Percentiles rank a stretch among this genome's conserved stretches.
phyloP scores from a whole-genome alignment of 2,888 invertebrate species.

The Pteria penguin region DNA sequence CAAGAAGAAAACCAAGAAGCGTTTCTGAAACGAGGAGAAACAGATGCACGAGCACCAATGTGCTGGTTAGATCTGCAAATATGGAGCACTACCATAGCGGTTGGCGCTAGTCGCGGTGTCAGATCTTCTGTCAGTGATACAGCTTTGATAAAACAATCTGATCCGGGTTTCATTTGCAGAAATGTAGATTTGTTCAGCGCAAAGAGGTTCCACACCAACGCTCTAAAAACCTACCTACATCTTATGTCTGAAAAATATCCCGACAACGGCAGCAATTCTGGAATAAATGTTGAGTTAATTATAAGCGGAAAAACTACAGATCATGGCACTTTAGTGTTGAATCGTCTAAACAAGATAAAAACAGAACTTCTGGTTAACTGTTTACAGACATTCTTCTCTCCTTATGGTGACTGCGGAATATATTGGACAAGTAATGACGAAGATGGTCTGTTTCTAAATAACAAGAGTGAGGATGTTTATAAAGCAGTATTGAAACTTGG shows the following conservation, averaged over 20 bases:
- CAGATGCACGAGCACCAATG: slow-evolving; percentile 25
- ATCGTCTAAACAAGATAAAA: slow-evolving; percentile 23
- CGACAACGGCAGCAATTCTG: not conserved
- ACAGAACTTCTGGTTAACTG: slow-evolving; percentile 45
- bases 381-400: slow-evolving; percentile 38
- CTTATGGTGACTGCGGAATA: slow-evolving; percentile 41
- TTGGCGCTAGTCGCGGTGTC: not conserved
- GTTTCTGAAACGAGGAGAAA: slow-evolving; percentile 16
- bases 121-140: not conserved
- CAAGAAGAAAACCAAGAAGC: slow-evolving; percentile 4
- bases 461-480: not conserved
- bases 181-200: not conserved
- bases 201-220: not conserved
- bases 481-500: slow-evolving; percentile 40
- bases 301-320: not conserved
- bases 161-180: not conserved
- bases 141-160: not conserved
- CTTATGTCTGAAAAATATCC: not conserved
- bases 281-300: not conserved
- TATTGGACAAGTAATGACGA: slow-evolving; percentile 36
- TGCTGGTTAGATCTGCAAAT: slow-evolving; percentile 45
- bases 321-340: not conserved
- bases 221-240: not conserved
- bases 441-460: not conserved
- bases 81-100: slow-evolving; percentile 13